Conservation (phyloP, 2,888 invertebrate genomes). For the Conomelus anceps region DNA sequence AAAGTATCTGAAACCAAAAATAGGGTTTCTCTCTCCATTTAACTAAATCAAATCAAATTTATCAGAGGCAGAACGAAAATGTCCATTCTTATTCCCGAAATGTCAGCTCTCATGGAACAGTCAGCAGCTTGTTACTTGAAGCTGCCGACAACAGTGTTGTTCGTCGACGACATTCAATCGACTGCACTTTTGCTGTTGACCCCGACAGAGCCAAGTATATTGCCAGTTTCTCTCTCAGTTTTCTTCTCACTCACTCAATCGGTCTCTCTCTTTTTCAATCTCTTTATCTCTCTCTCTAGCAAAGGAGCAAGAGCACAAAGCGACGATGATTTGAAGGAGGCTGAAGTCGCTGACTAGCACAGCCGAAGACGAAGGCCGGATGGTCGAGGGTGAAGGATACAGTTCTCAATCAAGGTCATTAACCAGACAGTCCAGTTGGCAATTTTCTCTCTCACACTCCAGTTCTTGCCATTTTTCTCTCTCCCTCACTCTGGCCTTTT, state of each 20-base stretch:
- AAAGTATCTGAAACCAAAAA: too few relatives aligned
- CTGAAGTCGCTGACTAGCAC: too few relatives aligned
- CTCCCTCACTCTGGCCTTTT: neutral
- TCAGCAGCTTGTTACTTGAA: neutral
- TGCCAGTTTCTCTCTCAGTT: neutral
- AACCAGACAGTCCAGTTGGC: neutral
- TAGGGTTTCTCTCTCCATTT: too few relatives aligned
- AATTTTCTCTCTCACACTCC: neutral
- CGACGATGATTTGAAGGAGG: neutral
- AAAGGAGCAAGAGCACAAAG: neutral
- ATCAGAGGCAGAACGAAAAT: too few relatives aligned
- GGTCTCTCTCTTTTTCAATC: conserved; percentile 17
- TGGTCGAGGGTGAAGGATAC: neutral
- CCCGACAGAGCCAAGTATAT: neutral
- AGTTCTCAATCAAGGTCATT: neutral
- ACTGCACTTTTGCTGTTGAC: neutral
- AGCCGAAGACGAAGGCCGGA: neutral
- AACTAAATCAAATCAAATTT: too few relatives aligned
- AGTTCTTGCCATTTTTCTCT: neutral
- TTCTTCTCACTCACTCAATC: neutral
- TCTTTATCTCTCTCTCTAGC: conserved; percentile 5
- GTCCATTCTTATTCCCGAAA: too few relatives aligned
- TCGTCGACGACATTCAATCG: neutral
- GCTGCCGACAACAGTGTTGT: neutral
- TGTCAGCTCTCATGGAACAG: neutral